These are phyloP conservation scores for Myripristis jacobus DNA, from an alignment of 2,797 vertebrate genomes.

Conservation along the genomic window DNA sequence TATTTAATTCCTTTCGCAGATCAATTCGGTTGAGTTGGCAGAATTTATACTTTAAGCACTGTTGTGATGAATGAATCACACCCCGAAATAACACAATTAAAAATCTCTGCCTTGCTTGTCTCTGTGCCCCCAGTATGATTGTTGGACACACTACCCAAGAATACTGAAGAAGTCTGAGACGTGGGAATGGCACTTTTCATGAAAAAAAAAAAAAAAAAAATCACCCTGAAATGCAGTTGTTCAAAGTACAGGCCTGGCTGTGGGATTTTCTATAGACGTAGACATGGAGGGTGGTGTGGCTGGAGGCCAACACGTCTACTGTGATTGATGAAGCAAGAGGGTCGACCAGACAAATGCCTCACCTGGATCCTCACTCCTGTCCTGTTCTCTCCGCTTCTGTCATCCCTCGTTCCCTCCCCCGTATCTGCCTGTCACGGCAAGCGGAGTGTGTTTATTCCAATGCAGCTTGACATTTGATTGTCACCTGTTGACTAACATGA, in stretches of 20 bases:
- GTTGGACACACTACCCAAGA: not conserved
- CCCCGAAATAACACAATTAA: too few relatives aligned
- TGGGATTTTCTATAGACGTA: slow-evolving; percentile 16
- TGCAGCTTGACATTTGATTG: slow-evolving; percentile 65
- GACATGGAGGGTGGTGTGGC: slow-evolving; percentile 17
- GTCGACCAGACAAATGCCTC: slow-evolving; percentile 66
- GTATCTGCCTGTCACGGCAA: slow-evolving; percentile 55
- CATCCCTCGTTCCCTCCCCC: slow-evolving; percentile 17
- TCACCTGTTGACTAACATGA: slow-evolving; percentile 76
- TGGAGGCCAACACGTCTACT: slow-evolving; percentile 48
- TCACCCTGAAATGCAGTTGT: slow-evolving; percentile 4
- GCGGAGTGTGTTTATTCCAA: slow-evolving; percentile 51
- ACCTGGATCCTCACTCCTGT: slow-evolving; percentile 65
- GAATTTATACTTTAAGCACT: too few relatives aligned
- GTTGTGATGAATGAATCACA: too few relatives aligned
- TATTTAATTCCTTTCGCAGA: too few relatives aligned
- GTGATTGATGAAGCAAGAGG: slow-evolving; percentile 62
- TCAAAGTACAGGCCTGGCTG: slow-evolving; percentile 18
- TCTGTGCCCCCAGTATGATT: too few relatives aligned
- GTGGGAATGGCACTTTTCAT: too few relatives aligned
- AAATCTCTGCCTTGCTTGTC: slow-evolving; percentile 35
- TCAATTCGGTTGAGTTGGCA: too few relatives aligned
- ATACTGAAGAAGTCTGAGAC: not conserved
- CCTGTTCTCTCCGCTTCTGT: slow-evolving; percentile 57
- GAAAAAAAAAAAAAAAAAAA: too few relatives aligned